A percentile compares a stretch with the other conserved stretches of the same genome.
Conservation (phyloP, 92 coral and sea anemone species). For the Porites cylindrica region DNA sequence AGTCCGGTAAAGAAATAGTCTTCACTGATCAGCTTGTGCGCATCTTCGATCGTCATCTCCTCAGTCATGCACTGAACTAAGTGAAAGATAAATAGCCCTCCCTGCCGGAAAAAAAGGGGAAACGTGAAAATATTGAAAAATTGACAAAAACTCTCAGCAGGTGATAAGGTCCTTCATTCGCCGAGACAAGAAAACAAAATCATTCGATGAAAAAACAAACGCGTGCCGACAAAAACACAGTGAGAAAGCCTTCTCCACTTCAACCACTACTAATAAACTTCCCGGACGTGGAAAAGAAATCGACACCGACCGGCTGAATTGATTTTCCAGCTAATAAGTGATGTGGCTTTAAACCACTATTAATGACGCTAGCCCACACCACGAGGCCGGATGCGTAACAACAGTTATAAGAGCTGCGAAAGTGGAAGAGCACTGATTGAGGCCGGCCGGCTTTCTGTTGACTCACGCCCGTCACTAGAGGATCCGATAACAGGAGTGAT, state of each 20-base stretch:
- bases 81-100: too few relatives aligned
- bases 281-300: slow-evolving; percentile 37
- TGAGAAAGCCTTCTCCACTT: slow-evolving; percentile 7
- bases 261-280: slow-evolving; percentile 14
- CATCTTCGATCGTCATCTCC: not conserved
- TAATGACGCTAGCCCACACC: slow-evolving; percentile 3
- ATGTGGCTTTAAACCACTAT: slow-evolving; percentile 28
- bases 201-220: slow-evolving; percentile 30
- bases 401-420: slow-evolving; percentile 14
- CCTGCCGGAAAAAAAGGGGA: not conserved
- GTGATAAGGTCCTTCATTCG: not conserved
- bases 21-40: not conserved
- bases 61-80: not conserved
- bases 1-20: not conserved
- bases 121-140: not conserved
- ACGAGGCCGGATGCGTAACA: slow-evolving; percentile 41
- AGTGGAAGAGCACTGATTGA: not conserved
- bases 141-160: slow-evolving; percentile 26
- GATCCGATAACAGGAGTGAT: too few relatives aligned
- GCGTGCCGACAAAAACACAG: slow-evolving; percentile 41
- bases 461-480: not conserved
- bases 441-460: not conserved
- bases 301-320: slow-evolving; percentile 15
- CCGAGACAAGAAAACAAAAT: slow-evolving; percentile 1
- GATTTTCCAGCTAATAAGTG: slow-evolving; percentile 14